Evolutionary conservation across 2,797 vertebrate genomes (phyloP), one percentile per base, ranked within the genome.

Genomic region (Cuculus canorus): DNA sequence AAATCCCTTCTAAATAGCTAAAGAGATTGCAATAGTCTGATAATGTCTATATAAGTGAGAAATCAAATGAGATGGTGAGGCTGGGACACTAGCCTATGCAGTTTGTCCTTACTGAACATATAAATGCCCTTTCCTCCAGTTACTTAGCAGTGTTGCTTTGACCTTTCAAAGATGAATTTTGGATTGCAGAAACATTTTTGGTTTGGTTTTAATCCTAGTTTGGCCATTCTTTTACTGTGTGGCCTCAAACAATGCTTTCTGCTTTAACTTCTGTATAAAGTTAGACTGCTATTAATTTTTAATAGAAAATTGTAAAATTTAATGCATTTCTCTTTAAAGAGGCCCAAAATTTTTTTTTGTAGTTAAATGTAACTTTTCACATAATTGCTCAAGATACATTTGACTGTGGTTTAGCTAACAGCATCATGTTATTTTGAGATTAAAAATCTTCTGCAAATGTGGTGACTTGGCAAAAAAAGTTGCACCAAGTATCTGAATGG

Each of bases 121-220:
- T 52, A 57, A 57, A 47, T 43, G 24, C 48, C 50, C 82, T 92
- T 94, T 92, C 37, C 35, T 80, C 47, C 28, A 57, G 64, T 82
- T 84, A 68, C 53, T 75, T 85, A 45, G 59, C 17, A 76, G n/a
- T 65, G 22, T n/a, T 76, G 32, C 13, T 81, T 82, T 89, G 79
- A 79, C 52, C 84, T 86, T 90, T 85, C 57, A 83, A 68, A 89
- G 47, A 35, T 88, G 65, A 92, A 82, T 82, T 93, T 54, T 95
- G 21, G 64, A 77, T 22, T 53, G 64, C 76, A 77, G 86, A 61
- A 78, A 43, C 24, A 45, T 54, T 92, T 92, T 73, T 56, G 18
- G 53, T 56, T 87, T 82, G 63, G 47, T 94, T 95, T 77, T 56
- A 60, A 22, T 59, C 37, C 24, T 11, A 64, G 25, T 13, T 80